phyloP scores from a whole-genome alignment of 2,797 vertebrate species.

The Babyrousa celebensis region DNA sequence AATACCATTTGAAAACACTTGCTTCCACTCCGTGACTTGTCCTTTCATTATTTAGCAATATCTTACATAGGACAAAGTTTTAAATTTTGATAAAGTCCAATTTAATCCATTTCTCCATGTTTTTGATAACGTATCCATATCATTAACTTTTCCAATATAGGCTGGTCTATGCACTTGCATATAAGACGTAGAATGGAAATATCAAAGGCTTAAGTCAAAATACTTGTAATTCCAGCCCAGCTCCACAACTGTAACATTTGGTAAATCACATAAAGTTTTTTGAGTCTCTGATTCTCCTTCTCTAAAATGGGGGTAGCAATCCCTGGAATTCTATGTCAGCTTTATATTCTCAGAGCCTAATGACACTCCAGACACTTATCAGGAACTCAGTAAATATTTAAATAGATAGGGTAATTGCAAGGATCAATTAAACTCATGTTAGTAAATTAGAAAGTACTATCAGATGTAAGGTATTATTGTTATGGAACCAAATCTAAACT shows the following conservation, averaged over 20 bases:
- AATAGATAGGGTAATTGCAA: conserved; percentile 40
- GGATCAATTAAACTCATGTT: neutral
- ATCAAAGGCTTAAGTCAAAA: neutral
- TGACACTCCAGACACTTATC: neutral
- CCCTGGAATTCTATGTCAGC: neutral
- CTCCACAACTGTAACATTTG: neutral
- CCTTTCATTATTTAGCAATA: conserved; percentile 43
- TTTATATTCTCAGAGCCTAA: conserved; percentile 27
- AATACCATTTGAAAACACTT: conserved; percentile 32
- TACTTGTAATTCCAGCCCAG: conserved; percentile 34
- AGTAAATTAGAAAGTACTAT: conserved; percentile 24
- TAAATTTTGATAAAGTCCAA: conserved; percentile 43
- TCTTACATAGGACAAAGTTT: neutral
- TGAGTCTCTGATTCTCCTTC: neutral
- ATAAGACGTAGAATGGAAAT: neutral
- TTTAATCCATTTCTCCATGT: neutral
- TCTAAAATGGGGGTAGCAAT: conserved; percentile 42
- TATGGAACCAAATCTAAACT: conserved; percentile 33
- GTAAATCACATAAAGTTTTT: conserved; percentile 33
- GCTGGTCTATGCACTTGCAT: neutral
- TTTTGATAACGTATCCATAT: neutral
- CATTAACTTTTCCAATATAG: conserved; percentile 29
- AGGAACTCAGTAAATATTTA: conserved; percentile 16
- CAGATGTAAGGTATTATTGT: neutral
- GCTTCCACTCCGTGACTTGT: neutral